Conservation (phyloP, 92 coral and sea anemone genomes). For the Anthopleura xanthogrammica region DNA sequence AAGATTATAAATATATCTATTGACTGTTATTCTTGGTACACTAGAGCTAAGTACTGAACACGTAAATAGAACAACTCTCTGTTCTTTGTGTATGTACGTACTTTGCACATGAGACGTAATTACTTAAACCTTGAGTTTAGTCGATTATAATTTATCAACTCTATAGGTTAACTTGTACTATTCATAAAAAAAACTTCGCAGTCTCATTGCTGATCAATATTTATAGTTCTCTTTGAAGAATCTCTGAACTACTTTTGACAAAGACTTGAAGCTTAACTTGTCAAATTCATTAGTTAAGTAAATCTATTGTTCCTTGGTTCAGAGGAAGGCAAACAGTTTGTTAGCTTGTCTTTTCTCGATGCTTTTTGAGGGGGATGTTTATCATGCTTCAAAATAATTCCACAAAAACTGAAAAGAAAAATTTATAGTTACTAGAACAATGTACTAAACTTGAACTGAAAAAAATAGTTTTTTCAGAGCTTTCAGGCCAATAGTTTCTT, state of each 20-base stretch:
- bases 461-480: not conserved
- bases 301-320: not conserved
- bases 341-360: not conserved
- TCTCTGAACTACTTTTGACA: slow-evolving; percentile 14
- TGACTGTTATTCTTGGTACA: not conserved
- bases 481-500: not conserved
- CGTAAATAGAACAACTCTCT: not conserved
- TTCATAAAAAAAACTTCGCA: not conserved
- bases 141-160: not conserved
- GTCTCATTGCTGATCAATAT: slow-evolving; percentile 1
- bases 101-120: not conserved
- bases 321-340: not conserved
- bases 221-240: not conserved
- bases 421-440: not conserved
- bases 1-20: not conserved
- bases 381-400: too few relatives aligned
- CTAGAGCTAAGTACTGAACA: not conserved
- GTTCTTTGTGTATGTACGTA: not conserved
- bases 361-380: not conserved
- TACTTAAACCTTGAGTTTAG: not conserved
- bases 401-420: too few relatives aligned
- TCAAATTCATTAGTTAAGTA: slow-evolving; percentile 22
- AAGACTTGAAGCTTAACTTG: slow-evolving; percentile 8
- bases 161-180: not conserved
- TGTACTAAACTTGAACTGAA: not conserved